Base-by-base conservation (phyloP, 2,797 vertebrate genomes). In the Ibycter americanus region DNA sequence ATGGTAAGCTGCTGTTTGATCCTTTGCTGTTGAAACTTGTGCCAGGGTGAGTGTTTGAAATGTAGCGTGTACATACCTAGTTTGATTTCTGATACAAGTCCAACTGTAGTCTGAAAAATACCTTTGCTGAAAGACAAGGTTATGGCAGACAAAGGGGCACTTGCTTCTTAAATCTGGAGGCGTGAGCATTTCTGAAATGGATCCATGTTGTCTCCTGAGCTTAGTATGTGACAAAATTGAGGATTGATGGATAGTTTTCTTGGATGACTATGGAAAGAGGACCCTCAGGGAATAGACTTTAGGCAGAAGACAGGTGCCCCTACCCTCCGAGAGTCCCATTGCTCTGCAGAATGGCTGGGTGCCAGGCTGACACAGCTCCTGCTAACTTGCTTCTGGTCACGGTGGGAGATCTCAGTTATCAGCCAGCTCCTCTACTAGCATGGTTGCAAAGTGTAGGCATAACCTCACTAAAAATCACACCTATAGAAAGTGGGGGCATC, bases 301-400 rank as follows among this genome's bases (percentile, higher is more conserved):
- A 58, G 77, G 72, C 42, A 22, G 54, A 31, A 22, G 20, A 16
- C 40, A 26, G 11, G 21, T 54, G 6, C 12, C 18, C 25, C 11
- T 9, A 2, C 51, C 8, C 8, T 79, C 20, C 23, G 14, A 15
- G 44, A 44, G 23, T 46, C 54, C 47, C 15, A 15, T 67, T 4
- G 0, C 22, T 71, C 40, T 0, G 1, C 10, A 26, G 44, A 42
- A 55, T 8, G 9, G 26, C 68, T 3, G 2, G 12, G 29, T 76
- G 56, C 26, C 61, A 25, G 44, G 44, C 51, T 68, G 58, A 17
- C 51, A 8, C 38, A 54, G 26, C 38, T 87, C n/a, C 52, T 77
- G 71, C 34, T 32, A 2, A 15, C 22, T 40, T 29, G 18, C 46
- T 74, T 27, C 36, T 67, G 42, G n/a, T 86, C 4, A 0, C 4